Evolutionary conservation across 2,113 vertebrate genomes (phyloP), one percentile per base, ranked within the genome.

Genomic region (Irena cyanogastra): DNA sequence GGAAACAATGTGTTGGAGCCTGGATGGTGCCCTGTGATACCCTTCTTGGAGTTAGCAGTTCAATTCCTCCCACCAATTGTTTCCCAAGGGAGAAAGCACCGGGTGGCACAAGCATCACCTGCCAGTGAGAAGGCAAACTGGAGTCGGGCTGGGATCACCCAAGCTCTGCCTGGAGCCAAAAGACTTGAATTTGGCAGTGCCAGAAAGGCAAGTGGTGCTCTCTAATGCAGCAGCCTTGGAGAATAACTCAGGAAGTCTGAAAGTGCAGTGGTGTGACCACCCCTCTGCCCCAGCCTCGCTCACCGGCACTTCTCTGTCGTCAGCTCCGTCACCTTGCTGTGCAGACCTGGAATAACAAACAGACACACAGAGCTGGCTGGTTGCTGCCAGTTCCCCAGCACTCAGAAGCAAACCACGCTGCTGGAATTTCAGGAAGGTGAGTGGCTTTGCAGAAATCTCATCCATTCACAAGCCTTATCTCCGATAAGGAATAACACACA

Each of bases 301-400:
- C 95, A 99, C 99, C 99, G 98, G 92, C 98, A 98, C 81, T 99
- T 98, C 97, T 99, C 99, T 1, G 98, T 98, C 56, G 98, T 99
- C 95, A 99, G 96, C 89, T 99, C 99, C 4, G 98, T 93, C 68
- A 99, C 98, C 81, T 99, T 99, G 86, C 97, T 97, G 77, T 99
- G 99, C 98, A 99, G 98, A 9, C 98, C 99, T 99, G 94, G 20
- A 74, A 54, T 24, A 27, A 35, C 12, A 20, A 56, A 26, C 53
- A 92, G 68, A 83, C 42, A 19, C 1, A 2, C 35, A 66, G 18
- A 39, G 9, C 2, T 15, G 66, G 49, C 72, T 39, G 33, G 5
- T 87, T 26, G 24, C 9, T 52, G 86, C 37, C 75, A 30, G 1
- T 16, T 50, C 44, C 37, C 12, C 0, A 1, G 60, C 64, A 27